Conservation (phyloP, 2,888 invertebrate species). For the Drosophila siamana region DNA sequence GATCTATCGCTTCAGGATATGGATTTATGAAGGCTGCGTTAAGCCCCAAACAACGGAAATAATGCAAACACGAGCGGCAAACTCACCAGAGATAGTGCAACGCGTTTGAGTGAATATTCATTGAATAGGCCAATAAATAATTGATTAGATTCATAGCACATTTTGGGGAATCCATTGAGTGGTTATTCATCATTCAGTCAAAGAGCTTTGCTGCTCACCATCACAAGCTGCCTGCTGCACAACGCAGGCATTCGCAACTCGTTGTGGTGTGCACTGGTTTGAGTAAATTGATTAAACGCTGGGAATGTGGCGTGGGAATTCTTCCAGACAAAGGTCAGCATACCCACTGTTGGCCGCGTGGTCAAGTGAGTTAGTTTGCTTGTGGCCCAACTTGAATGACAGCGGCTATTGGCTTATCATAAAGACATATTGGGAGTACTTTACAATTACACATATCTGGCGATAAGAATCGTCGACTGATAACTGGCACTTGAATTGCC, state of each 20-base stretch:
- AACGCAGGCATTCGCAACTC: background rate
- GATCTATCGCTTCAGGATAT: slow-evolving; percentile 55
- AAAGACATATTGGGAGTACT: slow-evolving; percentile 16
- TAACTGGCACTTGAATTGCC: slow-evolving; percentile 39
- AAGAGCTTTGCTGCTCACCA: background rate
- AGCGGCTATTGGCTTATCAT: slow-evolving; percentile 29
- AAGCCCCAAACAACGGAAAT: slow-evolving; percentile 17
- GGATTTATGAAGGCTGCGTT: slow-evolving; percentile 46
- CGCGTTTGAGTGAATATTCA: slow-evolving; percentile 12
- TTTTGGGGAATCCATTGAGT: background rate
- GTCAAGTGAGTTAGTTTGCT: slow-evolving; percentile 11
- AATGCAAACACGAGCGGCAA: slow-evolving; percentile 13
- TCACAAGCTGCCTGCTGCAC: slow-evolving; percentile 4
- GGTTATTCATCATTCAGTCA: background rate
- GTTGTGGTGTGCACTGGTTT: background rate
- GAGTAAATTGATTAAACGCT: background rate
- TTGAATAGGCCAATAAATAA: background rate
- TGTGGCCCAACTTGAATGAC: background rate
- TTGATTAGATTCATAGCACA: background rate
- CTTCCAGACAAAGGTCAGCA: slow-evolving; percentile 8
- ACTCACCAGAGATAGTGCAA: slow-evolving; percentile 4
- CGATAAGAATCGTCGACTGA: slow-evolving; percentile 61
- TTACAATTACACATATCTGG: slow-evolving; percentile 34
- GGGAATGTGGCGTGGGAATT: slow-evolving; percentile 35
- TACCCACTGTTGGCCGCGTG: background rate